Percentiles rank a stretch among this genome's conserved stretches.
Conservation (phyloP, 1,140 invertebrate genomes). For the Intoshia linei region DNA sequence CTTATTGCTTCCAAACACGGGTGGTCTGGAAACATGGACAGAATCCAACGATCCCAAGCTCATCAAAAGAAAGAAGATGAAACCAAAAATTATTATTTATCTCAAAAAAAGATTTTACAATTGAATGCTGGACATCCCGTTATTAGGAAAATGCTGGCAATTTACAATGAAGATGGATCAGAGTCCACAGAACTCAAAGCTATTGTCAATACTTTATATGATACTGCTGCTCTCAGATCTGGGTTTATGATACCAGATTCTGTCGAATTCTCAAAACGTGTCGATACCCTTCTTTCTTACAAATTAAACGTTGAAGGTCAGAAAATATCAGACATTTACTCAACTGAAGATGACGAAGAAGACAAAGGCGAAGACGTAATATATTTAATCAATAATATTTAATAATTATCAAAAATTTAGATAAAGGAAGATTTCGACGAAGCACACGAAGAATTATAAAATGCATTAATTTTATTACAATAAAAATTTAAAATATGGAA, state of each 20-base stretch:
- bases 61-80: constrained; percentile 77
- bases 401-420: too few relatives aligned
- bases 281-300: too few relatives aligned
- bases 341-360: too few relatives aligned
- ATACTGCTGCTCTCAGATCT: constrained; percentile 51
- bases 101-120: constrained; percentile 83
- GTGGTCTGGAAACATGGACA: constrained; percentile 92
- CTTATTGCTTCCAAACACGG: constrained; percentile 79
- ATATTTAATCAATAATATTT: too few relatives aligned
- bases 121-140: constrained; percentile 85
- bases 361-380: too few relatives aligned
- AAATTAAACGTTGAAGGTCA: too few relatives aligned
- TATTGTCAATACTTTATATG: constrained; percentile 56
- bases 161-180: constrained; percentile 31
- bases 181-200: constrained; percentile 49
- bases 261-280: constrained; percentile 43
- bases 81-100: constrained; percentile 54
- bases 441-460: too few relatives aligned
- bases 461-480: too few relatives aligned
- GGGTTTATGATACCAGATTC: constrained; percentile 59
- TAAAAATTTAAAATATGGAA: too few relatives aligned
- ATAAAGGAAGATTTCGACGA: too few relatives aligned
- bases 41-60: constrained; percentile 67
- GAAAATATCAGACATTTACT: too few relatives aligned
- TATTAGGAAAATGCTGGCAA: constrained; percentile 51